Percentiles rank a stretch among this genome's conserved stretches.
These are phyloP conservation scores for Bambusicola thoracicus DNA, from an alignment of 2,113 vertebrate genomes.

Conservation along the genomic window DNA sequence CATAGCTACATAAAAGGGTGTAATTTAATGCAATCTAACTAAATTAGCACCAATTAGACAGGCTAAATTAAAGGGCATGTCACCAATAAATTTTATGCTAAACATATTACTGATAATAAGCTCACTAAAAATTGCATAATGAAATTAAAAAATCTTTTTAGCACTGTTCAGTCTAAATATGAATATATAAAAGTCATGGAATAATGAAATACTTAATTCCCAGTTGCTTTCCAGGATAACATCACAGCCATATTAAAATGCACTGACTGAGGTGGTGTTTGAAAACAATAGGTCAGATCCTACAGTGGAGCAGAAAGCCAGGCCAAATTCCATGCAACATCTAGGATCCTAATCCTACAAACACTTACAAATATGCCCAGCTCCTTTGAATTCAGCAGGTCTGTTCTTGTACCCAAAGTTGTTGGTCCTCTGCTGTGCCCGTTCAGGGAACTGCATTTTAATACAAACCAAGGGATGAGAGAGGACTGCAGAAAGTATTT, in stretches of 20 bases:
- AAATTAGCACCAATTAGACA: conserved; percentile 85
- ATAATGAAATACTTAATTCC: conserved; percentile 66
- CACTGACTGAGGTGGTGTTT: conserved; percentile 8
- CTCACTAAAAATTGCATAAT: conserved; percentile 77
- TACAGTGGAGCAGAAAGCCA: conserved; percentile 23
- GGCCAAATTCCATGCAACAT: background rate
- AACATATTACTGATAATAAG: conserved; percentile 82
- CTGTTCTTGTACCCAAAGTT: background rate
- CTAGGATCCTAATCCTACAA: background rate
- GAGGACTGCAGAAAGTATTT: background rate
- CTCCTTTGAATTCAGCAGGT: conserved; percentile 33
- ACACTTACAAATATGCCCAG: background rate
- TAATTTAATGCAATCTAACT: conserved; percentile 84
- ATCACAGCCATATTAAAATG: conserved; percentile 50
- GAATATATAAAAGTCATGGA: conserved; percentile 58
- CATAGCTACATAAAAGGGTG: conserved; percentile 81
- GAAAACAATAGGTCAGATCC: conserved; percentile 60
- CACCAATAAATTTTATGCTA: conserved; percentile 85
- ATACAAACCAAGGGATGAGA: background rate
- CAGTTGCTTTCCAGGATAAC: conserved; percentile 59
- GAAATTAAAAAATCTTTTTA: conserved; percentile 78
- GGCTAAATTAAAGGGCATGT: conserved; percentile 84
- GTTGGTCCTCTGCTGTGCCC: background rate
- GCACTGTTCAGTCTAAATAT: conserved; percentile 66
- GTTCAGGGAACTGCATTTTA: background rate